Base-by-base conservation (phyloP, 2,113 vertebrate genomes). In the Carassius gibelio region DNA sequence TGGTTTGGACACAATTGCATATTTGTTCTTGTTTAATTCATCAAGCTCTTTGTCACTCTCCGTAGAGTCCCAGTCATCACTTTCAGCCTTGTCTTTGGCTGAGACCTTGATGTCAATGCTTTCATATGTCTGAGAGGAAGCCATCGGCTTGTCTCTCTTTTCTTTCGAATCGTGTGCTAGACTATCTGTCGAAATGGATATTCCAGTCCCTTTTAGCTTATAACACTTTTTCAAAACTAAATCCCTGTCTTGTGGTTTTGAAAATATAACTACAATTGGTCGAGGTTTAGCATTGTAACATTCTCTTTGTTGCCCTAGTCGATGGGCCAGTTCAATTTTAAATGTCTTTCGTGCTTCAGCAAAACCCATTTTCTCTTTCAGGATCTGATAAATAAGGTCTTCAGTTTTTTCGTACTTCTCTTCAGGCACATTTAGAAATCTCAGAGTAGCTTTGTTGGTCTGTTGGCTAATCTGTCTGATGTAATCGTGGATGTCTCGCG, bases 171-270 rank as follows among this genome's bases (percentile, higher is more conserved):
- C 97, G 75, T 96, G 94, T 82, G 95, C 93, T 90, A 98, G 95
- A 88, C 96, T 96, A 89, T 99, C 98, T 79, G 97, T 98, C 19
- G 96, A 97, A 82, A 99, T 94, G 17, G 96, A 97, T 77, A 99
- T 96, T 17, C 97, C 97, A 57, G 97, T 97, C 83, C 97, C 98
- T 92, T 99, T 99, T 72, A 99, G 96, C 92, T 99, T 99, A 82
- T 99, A 99, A 83, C 97, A 99, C 89, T 99, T 99, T 93, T 99
- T 99, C 90, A 99, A 95, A 90, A 99, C 95, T 77, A 97, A 92
- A 93, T 99, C 98, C 86, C 98, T 96, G 75, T 99, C 97, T 89
- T 98, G 97, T 5, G 96, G 91, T 55, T 94, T 96, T 89, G 96
- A 95, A 94, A 99, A 99, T 90, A 98, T 97, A 84, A 98, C 97